Evolutionary conservation across 2,797 vertebrate genomes (phyloP).

Genomic region (Xiphorhynchus erythropygius): DNA sequence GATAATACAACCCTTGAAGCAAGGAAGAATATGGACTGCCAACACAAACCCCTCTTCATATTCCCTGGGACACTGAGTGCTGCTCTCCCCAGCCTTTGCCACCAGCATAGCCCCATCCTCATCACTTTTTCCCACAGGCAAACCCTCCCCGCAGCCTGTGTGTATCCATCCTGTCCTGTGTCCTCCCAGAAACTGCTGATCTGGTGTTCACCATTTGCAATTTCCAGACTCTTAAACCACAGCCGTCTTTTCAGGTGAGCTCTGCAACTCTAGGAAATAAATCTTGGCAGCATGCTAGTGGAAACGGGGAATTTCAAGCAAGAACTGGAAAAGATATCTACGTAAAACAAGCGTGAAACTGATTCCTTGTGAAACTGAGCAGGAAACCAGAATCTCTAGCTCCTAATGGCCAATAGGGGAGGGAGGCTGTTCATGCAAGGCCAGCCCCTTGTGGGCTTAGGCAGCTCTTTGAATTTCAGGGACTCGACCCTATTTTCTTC

Average conservation of each 20-base stretch:
- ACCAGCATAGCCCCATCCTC: neutral
- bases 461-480: neutral
- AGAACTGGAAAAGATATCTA: neutral
- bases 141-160: neutral
- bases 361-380: neutral
- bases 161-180: neutral
- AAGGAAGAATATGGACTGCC: neutral
- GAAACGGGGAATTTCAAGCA: neutral
- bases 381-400: neutral
- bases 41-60: neutral
- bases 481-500: neutral
- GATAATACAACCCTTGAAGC: neutral
- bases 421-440: neutral
- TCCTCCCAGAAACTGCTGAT: neutral
- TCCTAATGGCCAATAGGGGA: neutral
- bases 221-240: neutral
- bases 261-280: neutral
- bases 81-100: neutral
- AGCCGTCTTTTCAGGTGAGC: neutral
- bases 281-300: neutral
- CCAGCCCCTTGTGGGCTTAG: neutral
- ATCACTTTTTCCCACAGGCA: neutral
- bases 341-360: neutral
- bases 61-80: neutral
- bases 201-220: neutral